Base-by-base conservation (phyloP, 2,113 vertebrate genomes). In the Mionectes macconnelli region DNA sequence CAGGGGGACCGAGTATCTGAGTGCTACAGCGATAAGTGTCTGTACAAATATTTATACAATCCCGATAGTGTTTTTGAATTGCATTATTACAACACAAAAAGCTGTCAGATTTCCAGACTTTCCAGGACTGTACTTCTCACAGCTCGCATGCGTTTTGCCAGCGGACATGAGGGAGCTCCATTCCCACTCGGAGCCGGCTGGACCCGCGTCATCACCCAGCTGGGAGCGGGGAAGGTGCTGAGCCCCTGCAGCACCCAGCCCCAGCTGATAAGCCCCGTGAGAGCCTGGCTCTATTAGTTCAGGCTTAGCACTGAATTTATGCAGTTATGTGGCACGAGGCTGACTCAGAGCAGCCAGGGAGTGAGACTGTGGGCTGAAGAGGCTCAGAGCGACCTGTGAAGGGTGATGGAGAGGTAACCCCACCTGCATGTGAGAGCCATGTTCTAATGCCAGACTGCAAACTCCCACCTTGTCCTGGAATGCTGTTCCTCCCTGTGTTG, bases 31-130 rank as follows among this genome's bases (percentile, higher is more conserved):
- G 89, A 95, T 97, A 97, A 97, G 91, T 92, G 94, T 97, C 96
- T 97, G 84, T 96, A 89, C 97, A 97, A 97, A 97, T 97, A 97
- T 97, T 97, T 97, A 93, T 93, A 94, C 84, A 96, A 87, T 96
- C 96, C 96, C 16, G 60, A 91, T 96, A 81, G 94, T 93, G 92
- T 90, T 95, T 52, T 68, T 79, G 94, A 93, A 96, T 96, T 91
- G 87, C 77, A 45, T 94, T 93, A 86, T 97, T 96, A 70, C 88
- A 92, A 89, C 86, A 75, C 37, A 37, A 80, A 87, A 64, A 96
- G 90, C 95, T 96, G 91, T 93, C 95, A 80, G 77, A 49, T 96
- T 96, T 97, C 93, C 93, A 94, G 94, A 42, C 69, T 89, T 93
- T 94, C 74, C 4, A 7, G 80, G 72, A 53, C 7, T 52, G 3